phyloP scores from a whole-genome alignment of 1,140 invertebrate genomes.

The Hyles euphorbiae region DNA sequence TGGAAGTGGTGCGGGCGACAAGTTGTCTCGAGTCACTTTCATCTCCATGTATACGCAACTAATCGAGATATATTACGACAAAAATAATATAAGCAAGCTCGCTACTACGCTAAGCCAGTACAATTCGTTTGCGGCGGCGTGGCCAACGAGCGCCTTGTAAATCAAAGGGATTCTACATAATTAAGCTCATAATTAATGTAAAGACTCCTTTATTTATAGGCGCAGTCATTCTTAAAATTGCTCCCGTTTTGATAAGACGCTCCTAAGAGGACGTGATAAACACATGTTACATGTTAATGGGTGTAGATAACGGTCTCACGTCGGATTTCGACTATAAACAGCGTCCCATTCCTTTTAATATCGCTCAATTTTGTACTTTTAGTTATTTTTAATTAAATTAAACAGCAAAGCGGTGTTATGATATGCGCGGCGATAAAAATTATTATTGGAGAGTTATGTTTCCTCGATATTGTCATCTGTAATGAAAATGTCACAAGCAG shows the following conservation, averaged over 20 bases:
- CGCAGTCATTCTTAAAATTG: constrained; percentile 68
- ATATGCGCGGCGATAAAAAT: constrained; percentile 33
- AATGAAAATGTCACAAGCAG: constrained; percentile 44
- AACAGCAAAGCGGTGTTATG: constrained; percentile 26
- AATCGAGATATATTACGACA: constrained; percentile 40
- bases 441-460: constrained; percentile 52
- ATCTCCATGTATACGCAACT: constrained; percentile 51
- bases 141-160: constrained; percentile 62
- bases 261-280: constrained; percentile 53
- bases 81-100: constrained; percentile 64
- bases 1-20: constrained; percentile 50
- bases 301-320: constrained; percentile 39
- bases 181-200: constrained; percentile 74
- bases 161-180: constrained; percentile 74
- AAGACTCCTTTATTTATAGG: constrained; percentile 70
- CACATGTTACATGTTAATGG: constrained; percentile 61
- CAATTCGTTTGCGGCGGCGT: constrained; percentile 64
- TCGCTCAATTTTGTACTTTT: constrained; percentile 9
- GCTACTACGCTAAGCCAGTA: constrained; percentile 64
- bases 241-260: constrained; percentile 59
- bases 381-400: constrained; percentile 18
- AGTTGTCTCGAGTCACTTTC: constrained; percentile 64
- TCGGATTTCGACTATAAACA: constrained; percentile 20
- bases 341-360: constrained; percentile 3
- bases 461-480: constrained; percentile 41